These are phyloP conservation scores for Strigamia crassipes DNA, from an alignment of 2,888 invertebrate species.

Conservation along the genomic window DNA sequence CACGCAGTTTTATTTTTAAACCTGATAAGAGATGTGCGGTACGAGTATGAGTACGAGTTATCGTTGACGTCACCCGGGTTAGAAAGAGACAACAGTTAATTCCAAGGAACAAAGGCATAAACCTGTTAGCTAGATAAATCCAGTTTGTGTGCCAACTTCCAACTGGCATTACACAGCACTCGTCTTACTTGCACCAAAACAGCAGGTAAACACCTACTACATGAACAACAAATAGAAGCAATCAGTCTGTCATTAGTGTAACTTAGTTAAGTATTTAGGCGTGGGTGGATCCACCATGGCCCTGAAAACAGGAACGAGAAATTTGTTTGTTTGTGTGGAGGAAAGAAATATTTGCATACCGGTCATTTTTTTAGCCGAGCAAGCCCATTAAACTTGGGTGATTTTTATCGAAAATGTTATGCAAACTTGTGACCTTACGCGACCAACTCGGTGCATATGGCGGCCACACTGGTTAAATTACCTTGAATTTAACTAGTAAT, in stretches of 20 bases:
- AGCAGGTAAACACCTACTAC: not conserved
- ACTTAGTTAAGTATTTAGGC: not conserved
- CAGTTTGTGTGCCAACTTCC: slow-evolving; percentile 11
- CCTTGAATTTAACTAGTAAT: slow-evolving; percentile 19
- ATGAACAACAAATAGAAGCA: too few species aligned
- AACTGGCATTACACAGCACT: not conserved
- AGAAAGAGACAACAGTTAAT: not conserved
- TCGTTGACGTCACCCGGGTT: not conserved
- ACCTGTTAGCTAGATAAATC: slow-evolving; percentile 17
- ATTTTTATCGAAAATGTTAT: not conserved
- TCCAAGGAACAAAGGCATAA: not conserved
- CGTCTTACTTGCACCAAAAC: not conserved
- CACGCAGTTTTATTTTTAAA: slow-evolving; percentile 18
- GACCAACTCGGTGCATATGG: not conserved
- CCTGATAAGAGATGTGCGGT: not conserved
- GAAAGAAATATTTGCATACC: not conserved
- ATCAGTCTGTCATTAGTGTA: not conserved
- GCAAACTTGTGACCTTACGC: not conserved
- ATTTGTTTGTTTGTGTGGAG: not conserved
- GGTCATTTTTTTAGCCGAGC: not conserved
- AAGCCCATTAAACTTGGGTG: not conserved
- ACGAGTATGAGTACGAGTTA: not conserved
- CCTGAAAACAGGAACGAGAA: not conserved
- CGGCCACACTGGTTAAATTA: not conserved
- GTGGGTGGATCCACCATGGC: not conserved